These are phyloP conservation scores for Saturnia pavonia DNA, from an alignment of 2,888 invertebrate species.

Conservation along the genomic window DNA sequence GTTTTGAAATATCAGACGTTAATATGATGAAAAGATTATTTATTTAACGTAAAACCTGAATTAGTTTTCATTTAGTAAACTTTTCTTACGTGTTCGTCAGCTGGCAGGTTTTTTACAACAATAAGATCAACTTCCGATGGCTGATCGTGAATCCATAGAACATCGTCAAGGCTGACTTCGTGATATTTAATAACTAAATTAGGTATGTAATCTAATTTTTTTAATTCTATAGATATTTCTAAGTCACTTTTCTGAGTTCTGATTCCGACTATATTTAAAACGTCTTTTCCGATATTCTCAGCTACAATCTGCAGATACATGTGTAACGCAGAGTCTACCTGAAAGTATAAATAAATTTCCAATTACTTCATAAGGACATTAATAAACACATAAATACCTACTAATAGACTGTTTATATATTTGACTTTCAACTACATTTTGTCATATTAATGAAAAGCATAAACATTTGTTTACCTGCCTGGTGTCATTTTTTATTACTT, in stretches of 20 bases:
- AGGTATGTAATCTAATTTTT: conserved; percentile 23
- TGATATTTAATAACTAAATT: conserved; percentile 30
- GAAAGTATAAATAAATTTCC: neutral
- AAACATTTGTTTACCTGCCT: neutral
- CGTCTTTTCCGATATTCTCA: conserved; percentile 38
- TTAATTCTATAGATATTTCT: conserved; percentile 29
- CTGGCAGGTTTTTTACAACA: conserved; percentile 34
- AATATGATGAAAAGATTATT: neutral
- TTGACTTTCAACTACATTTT: neutral
- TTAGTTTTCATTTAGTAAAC: neutral
- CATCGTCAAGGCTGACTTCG: conserved; percentile 22
- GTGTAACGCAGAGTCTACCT: conserved; percentile 14
- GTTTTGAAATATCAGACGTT: neutral
- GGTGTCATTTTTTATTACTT: conserved; percentile 28
- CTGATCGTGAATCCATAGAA: conserved; percentile 17
- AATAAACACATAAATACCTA: neutral
- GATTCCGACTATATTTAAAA: conserved; percentile 34
- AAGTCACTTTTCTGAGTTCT: conserved; percentile 18
- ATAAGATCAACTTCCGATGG: conserved; percentile 31
- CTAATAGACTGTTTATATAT: neutral
- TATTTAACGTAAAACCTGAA: neutral
- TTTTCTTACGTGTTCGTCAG: conserved; percentile 31
- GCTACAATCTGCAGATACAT: conserved; percentile 40
- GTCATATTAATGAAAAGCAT: neutral
- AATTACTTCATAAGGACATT: neutral